Evolutionary conservation across 2,113 vertebrate species (phyloP), one percentile per base, ranked within the genome.

Genomic region (Oceanodroma tethys): DNA sequence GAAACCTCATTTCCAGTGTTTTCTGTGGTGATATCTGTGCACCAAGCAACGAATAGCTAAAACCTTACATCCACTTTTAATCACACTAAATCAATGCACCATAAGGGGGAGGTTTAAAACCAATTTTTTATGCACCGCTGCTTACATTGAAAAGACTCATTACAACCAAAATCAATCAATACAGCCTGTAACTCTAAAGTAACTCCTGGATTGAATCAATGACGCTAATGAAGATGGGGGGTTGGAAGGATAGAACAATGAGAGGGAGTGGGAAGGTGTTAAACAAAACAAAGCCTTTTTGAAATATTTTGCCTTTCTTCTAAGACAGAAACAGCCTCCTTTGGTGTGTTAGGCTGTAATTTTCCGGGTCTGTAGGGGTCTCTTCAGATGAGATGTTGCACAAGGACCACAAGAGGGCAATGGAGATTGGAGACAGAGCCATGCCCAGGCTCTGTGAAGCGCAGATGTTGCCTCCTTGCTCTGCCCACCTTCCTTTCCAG

Each of bases 401-500:
- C 8, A 9, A 50, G 94, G 48, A 68, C 95, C 95, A 95, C 90
- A 78, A 97, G 96, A 96, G 93, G 95, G 95, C 95, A 95, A 92
- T 20, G 94, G 86, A 96, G 97, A 88, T 91, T 75, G 94, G 90
- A 88, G 83, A 15, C 87, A 11, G 67, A 68, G 76, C 65, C 8
- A 1, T 23, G 76, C 4, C 60, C 40, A 4, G 60, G 38, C 23
- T 20, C 27, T 7, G 21, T 13, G 55, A 40, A 71, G 55, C 48
- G 1, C 8, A 8, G 52, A 17, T 26, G 73, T 13, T 14, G 30
- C 40, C 60, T 70, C 53, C 38, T n/a, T 9, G 53, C 78, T 20
- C 22, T 43, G 67, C 71, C 32, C 38, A 25, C 36, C 43, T 56
- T 16, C 76, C 47, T 43, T 22, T 20, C 4, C 12, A 42, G 63